Percentiles rank a stretch among this genome's conserved stretches.
These are phyloP conservation scores for Malthinus seriepunctatus DNA, from an alignment of 2,888 invertebrate genomes.

Conservation along the genomic window DNA sequence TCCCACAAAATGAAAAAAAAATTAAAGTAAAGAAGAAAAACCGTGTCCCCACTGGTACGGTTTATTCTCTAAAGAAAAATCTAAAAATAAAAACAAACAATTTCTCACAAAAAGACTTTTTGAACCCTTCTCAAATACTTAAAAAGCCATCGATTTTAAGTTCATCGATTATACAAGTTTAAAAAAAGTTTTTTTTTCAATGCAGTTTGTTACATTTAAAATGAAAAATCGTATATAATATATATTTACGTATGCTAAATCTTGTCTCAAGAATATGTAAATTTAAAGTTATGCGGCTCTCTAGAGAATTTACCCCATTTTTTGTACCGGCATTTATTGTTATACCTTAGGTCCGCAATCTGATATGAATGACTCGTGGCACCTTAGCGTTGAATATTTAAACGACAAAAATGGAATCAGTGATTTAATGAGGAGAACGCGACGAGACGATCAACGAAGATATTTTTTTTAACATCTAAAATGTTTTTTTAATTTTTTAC, in stretches of 20 bases:
- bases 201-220: constrained; percentile 1
- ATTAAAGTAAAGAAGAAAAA: no score
- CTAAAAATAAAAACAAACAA: no score
- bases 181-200: not conserved
- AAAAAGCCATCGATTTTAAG: not conserved
- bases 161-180: constrained; percentile 3
- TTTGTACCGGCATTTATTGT: constrained; percentile 40
- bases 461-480: no score
- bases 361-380: constrained; percentile 38
- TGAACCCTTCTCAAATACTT: no score
- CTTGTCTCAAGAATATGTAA: constrained; percentile 34
- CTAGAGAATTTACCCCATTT: constrained; percentile 37
- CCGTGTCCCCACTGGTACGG: no score
- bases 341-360: constrained; percentile 31
- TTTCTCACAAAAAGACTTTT: no score
- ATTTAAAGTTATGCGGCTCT: constrained; percentile 39
- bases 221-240: constrained; percentile 5
- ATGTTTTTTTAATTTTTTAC: no score
- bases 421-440: constrained; percentile 4
- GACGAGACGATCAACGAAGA: no score
- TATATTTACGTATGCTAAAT: constrained; percentile 7
- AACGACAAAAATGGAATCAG: constrained; percentile 16
- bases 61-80: no score
- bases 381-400: constrained; percentile 37
- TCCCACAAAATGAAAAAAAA: no score